These are phyloP conservation scores for western clawed frog (Xenopus tropicalis) DNA, from an alignment of 2,113 vertebrate species.

Conservation along the genomic window UCB_Xtro_10.0 CM004445.2:35906001-35906500, in stretches of 20 bases:
- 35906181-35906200: background rate
- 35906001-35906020: constrained; percentile 1
- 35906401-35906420: too few relatives aligned
- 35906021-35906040: background rate
- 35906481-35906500: background rate
- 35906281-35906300: too few relatives aligned
- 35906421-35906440: background rate
- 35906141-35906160: background rate
- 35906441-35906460: background rate
- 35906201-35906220: background rate
- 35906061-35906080: background rate
- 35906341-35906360: too few relatives aligned
- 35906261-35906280: too few relatives aligned
- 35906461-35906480: background rate
- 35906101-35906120: background rate
- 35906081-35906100: background rate
- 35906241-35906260: too few relatives aligned
- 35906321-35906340: too few relatives aligned
- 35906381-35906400: too few relatives aligned
- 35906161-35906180: background rate
- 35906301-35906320: too few relatives aligned
- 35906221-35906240: too few relatives aligned
- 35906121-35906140: background rate
- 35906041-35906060: background rate
- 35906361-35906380: too few relatives aligned